These are phyloP conservation scores for Fregata magnificens DNA, from an alignment of 2,113 vertebrate species.

Conservation along the genomic window DNA sequence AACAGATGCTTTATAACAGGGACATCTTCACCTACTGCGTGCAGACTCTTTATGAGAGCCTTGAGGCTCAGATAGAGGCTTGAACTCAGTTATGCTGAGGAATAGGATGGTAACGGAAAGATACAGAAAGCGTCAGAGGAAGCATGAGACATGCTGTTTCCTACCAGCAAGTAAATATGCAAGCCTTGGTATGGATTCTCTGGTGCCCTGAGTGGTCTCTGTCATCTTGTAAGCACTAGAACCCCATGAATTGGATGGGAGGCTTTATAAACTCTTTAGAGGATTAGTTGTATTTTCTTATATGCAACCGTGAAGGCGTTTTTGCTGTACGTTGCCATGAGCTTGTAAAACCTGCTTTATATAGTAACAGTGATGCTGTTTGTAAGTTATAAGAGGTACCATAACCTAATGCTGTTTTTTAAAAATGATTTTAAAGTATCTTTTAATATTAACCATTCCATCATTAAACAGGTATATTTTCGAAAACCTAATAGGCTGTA, in stretches of 20 bases:
- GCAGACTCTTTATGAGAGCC: neutral
- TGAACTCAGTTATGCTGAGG: neutral
- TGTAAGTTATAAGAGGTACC: neutral
- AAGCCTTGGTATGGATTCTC: neutral
- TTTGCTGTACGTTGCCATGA: neutral
- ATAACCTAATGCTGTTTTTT: neutral
- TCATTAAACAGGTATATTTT: neutral
- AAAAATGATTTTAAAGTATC: neutral
- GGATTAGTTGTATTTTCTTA: neutral
- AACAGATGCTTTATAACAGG: neutral
- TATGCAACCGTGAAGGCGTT: neutral
- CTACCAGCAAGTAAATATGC: neutral
- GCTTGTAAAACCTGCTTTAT: neutral
- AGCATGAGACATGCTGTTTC: neutral
- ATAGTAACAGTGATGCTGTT: neutral
- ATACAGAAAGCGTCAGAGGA: neutral
- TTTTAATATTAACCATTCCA: neutral
- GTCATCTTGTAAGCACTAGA: neutral
- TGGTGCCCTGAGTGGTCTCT: neutral
- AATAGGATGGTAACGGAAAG: neutral
- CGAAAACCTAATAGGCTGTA: neutral
- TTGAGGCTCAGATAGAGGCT: neutral
- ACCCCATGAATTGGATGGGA: neutral
- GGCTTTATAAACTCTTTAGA: neutral
- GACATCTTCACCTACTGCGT: neutral